Percentiles rank a stretch among this genome's conserved stretches.
phyloP scores from a whole-genome alignment of 2,113 vertebrate species.

The Melanocharis versteri region DNA sequence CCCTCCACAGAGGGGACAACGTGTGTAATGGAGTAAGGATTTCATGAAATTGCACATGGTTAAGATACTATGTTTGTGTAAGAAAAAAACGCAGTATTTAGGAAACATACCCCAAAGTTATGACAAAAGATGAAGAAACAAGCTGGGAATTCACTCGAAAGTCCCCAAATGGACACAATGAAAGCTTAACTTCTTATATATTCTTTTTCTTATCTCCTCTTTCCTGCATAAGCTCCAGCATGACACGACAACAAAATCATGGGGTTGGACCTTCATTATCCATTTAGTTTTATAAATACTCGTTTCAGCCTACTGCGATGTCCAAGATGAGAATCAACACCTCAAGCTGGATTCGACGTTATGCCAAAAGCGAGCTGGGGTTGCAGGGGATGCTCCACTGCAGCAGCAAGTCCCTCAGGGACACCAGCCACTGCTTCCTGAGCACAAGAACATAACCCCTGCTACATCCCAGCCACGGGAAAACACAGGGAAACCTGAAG shows the following conservation, averaged over 20 bases:
- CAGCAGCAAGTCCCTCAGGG: not conserved
- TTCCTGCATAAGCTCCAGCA: not conserved
- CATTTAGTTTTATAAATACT: not conserved
- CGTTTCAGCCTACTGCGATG: not conserved
- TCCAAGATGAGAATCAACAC: not conserved
- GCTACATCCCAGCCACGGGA: accelerated
- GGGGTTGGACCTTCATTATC: not conserved
- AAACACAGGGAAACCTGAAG: not conserved
- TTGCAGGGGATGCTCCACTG: not conserved
- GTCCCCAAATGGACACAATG: not conserved
- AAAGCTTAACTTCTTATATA: not conserved
- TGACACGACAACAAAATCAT: not conserved
- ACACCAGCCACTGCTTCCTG: not conserved
- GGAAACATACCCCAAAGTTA: not conserved
- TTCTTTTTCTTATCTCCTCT: not conserved
- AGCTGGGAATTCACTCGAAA: not conserved
- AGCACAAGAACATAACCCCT: not conserved
- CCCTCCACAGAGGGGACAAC: not conserved
- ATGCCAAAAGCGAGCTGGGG: not conserved
- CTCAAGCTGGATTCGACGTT: accelerated
- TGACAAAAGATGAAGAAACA: not conserved
- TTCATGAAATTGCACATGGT: not conserved
- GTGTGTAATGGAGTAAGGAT: not conserved
- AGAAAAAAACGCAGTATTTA: not conserved
- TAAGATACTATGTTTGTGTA: not conserved